Evolutionary conservation across 2,888 invertebrate species (phyloP).

Genomic region (Morpho helenor): DNA sequence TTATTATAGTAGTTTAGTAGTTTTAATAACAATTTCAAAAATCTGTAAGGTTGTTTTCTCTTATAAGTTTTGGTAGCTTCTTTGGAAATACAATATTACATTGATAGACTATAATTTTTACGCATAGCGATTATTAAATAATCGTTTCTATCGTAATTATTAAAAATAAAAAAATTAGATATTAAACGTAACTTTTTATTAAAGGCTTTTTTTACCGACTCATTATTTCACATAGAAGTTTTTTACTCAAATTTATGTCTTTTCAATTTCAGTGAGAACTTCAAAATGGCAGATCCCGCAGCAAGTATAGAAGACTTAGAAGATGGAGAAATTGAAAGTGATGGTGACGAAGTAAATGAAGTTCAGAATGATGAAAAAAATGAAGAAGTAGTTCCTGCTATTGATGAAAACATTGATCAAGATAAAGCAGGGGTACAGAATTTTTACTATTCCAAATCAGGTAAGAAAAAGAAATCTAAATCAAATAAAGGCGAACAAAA

Average conservation of each 20-base stretch:
- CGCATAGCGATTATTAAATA: too few species aligned
- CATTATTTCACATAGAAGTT: too few species aligned
- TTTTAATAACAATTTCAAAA: too few species aligned
- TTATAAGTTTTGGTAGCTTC: too few species aligned
- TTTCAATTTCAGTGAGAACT: slow-evolving; percentile 58
- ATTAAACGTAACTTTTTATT: too few species aligned
- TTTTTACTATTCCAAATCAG: slow-evolving; percentile 62
- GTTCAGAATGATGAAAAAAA: slow-evolving; percentile 42
- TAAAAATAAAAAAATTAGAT: too few species aligned
- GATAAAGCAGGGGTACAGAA: slow-evolving; percentile 47
- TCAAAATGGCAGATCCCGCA: slow-evolving; percentile 54
- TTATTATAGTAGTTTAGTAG: too few species aligned
- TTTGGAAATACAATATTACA: too few species aligned
- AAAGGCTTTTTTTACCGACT: too few species aligned
- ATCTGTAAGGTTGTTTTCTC: too few species aligned
- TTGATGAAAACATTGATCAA: slow-evolving; percentile 29
- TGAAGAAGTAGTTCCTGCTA: slow-evolving; percentile 33
- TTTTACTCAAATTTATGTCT: slow-evolving; percentile 12
- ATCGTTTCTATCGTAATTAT: too few species aligned
- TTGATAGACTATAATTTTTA: too few species aligned
- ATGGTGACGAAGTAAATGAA: slow-evolving; percentile 64
- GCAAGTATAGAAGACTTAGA: slow-evolving; percentile 83
- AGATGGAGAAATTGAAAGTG: slow-evolving; percentile 91
- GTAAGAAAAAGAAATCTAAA: slow-evolving; percentile 74
- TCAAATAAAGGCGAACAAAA: slow-evolving; percentile 70